Percentiles rank a stretch among this genome's conserved stretches.
phyloP scores from a whole-genome alignment of 1,140 invertebrate species.

The Oncopeltus fasciatus region DNA sequence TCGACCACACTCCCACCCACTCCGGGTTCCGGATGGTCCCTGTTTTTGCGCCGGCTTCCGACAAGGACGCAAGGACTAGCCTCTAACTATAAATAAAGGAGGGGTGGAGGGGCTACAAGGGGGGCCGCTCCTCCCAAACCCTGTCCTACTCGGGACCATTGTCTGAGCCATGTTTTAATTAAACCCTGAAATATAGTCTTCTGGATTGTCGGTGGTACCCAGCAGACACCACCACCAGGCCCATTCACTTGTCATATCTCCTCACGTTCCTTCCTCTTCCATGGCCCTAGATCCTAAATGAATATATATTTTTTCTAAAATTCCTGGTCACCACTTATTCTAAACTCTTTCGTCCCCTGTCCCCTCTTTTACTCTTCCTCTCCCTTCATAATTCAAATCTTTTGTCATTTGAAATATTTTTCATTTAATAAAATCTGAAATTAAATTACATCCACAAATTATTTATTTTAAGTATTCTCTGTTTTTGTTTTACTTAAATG shows the following conservation, averaged over 20 bases:
- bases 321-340: no score
- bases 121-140: background rate
- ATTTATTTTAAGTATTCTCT: no score
- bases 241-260: background rate
- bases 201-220: background rate
- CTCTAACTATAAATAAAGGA: background rate
- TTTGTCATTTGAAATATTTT: no score
- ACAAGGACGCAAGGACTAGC: background rate
- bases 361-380: no score
- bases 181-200: background rate
- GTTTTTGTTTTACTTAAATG: no score
- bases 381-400: no score
- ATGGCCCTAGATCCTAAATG: background rate
- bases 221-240: background rate
- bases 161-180: background rate
- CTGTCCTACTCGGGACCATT: background rate
- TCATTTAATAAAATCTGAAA: no score
- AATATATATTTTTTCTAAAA: no score
- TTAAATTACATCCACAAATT: no score
- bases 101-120: background rate
- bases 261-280: background rate
- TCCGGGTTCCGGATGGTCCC: no score
- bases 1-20: no score
- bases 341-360: no score
- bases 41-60: background rate